phyloP scores from a whole-genome alignment of 2,797 vertebrate genomes.

The Cynodonichthys magdalenae region DNA sequence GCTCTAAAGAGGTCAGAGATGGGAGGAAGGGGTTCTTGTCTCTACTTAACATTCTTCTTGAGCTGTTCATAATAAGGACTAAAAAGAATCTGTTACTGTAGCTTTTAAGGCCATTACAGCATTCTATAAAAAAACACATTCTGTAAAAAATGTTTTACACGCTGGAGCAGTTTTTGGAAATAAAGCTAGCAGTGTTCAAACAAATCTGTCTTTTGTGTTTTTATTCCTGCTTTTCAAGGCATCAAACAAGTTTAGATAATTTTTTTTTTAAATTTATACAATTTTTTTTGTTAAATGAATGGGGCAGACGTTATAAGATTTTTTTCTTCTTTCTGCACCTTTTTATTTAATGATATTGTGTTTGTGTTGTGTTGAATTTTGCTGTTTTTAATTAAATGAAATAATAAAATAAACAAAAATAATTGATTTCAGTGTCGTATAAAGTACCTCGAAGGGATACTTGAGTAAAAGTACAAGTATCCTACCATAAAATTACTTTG shows the following conservation, averaged over 20 bases:
- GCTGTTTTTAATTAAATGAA: too few relatives aligned
- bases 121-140: background rate
- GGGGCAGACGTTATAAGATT: too few relatives aligned
- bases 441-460: too few relatives aligned
- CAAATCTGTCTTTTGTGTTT: background rate
- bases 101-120: background rate
- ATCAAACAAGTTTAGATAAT: background rate
- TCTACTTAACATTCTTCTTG: background rate
- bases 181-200: conserved; percentile 34
- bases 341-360: too few relatives aligned
- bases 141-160: background rate
- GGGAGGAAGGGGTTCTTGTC: background rate
- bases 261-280: too few relatives aligned
- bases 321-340: too few relatives aligned
- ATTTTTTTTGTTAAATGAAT: too few relatives aligned
- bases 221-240: background rate
- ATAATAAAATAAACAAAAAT: too few relatives aligned
- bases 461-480: too few relatives aligned
- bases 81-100: background rate
- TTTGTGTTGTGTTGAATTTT: too few relatives aligned
- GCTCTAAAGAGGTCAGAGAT: conserved; percentile 7
- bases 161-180: conserved; percentile 19
- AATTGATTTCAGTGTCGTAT: too few relatives aligned
- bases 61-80: background rate
- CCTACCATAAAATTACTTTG: too few relatives aligned